Evolutionary conservation across 1,140 invertebrate species (phyloP), one percentile per base, ranked within the genome.

Genomic region (Sminthurides bifidus): DNA sequence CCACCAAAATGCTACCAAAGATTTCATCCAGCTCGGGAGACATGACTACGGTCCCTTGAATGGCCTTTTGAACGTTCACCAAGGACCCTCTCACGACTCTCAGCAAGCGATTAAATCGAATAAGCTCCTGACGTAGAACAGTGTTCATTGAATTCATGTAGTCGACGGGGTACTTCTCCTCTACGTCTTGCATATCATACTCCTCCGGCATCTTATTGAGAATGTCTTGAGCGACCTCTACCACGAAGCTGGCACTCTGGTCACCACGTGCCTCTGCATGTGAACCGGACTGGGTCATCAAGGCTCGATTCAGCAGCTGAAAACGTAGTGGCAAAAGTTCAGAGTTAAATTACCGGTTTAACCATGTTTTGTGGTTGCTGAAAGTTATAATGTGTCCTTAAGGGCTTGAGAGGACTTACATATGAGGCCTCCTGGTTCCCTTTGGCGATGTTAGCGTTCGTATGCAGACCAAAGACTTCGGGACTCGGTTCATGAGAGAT

Each of bases 61-160:
- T 80, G 3, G 89, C 88, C 70, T 87, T 81, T 64, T 82, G 74
- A 17, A 92, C 79, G 65, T 87, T 81, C 30, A 71, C 62, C 14
- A 94, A 73, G 64, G 19, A 54, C 26, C 43, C 46, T 52, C 79
- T 76, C n/a, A 88, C 78, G 5, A 81, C 78, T 10, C 55, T 50
- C 3, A 86, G 65, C 1, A 95, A 73, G 0, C 77, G 76, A 72
- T 95, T 95, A 72, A 89, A 93, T 64, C 84, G 74, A 35, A 81
- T 81, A 62, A 89, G 72, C 72, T 91, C 87, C 73, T 94, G 90
- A 27, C 90, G 74, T 12, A 93, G 74, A 35, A 93, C 87, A 0
- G 89, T 92, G 69, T 93, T 92, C 87, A 93, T 92, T 44, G 87
- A 91, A 69, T 92, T 88, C 50, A 78, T 81, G 68, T 92, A 92